Base-by-base conservation (phyloP, 2,888 invertebrate species). In the Epistrophella euchroma region DNA sequence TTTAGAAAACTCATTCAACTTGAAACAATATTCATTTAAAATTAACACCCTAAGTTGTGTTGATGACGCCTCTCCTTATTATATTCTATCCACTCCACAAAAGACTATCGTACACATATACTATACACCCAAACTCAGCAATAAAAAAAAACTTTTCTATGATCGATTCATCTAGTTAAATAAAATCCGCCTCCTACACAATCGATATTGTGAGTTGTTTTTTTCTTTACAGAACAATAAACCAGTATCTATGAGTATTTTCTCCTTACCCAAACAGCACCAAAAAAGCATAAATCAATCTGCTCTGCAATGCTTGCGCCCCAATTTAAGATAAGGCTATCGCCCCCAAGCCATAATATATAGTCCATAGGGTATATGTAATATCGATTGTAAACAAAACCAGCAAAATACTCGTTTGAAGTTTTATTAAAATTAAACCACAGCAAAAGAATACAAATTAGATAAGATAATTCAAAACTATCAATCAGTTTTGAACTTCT, bases 391-490 rank as follows among this genome's bases (percentile, higher is more conserved):
- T 22, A 66, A 19, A 17, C 37, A 25, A 35, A n/a, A n/a, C n/a
- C 17, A 56, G 13, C 10, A 37, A 37, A 37, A 5, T 19, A 60
- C 37, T 4, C 37, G 9, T 60, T 60, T 58, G 35, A 58, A 37
- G 35, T 58, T 62, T 45, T 55, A 60, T 55, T 9, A 60, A 13
- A 77, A 68, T 35, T 43, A 47, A 35, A 45, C 22, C 13, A n/a
- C 19, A 43, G 19, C 7, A 11, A 47, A 66, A 35, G 11, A 66
- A 47, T 28, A 64, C 19, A 47, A 66, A 47, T 28, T 19, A 47
- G 84, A 80, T 85, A 85, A 85, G 80, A 73, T 60, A 80, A 32
- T 62, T 32, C 35, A 15, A 40, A 25, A 25, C 28, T 32, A 56
- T 47, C 62, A 55, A 43, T 72, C 71, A 71, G 45, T 32, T 17